phyloP scores from a whole-genome alignment of 2,888 invertebrate genomes.

The Mythimna vitellina region DNA sequence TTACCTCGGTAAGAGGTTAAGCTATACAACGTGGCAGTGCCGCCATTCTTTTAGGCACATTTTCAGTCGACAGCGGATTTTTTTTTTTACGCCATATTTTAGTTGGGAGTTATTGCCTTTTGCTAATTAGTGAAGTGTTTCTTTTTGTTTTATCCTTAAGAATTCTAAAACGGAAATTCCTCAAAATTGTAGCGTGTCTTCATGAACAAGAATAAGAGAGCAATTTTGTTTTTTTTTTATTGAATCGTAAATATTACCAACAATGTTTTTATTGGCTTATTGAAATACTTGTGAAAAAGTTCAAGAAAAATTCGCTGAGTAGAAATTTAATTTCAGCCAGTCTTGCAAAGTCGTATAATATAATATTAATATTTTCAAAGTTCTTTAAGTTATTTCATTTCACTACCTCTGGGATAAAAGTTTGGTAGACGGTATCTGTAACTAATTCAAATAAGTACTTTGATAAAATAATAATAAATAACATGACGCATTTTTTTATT shows the following conservation, averaged over 20 bases:
- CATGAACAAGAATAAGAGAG: not conserved
- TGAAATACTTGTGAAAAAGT: slow-evolving; percentile 78
- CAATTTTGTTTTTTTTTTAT: not conserved
- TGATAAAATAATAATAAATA: no score
- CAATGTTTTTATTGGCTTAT: slow-evolving; percentile 68
- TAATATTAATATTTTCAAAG: slow-evolving; percentile 79
- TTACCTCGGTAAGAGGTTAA: no score
- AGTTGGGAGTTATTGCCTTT: no score
- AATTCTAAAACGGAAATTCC: not conserved
- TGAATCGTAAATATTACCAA: slow-evolving; percentile 16
- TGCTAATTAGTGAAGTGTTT: no score
- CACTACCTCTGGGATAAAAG: slow-evolving; percentile 75
- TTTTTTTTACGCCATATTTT: no score
- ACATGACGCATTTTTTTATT: no score
- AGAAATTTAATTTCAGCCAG: slow-evolving; percentile 78
- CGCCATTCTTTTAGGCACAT: no score
- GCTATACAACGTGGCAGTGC: no score
- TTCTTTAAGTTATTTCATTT: slow-evolving; percentile 83
- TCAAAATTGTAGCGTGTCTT: not conserved
- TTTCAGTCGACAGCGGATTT: no score
- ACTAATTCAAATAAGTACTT: slow-evolving; percentile 32
- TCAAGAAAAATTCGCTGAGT: slow-evolving; percentile 75
- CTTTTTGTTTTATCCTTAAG: not conserved
- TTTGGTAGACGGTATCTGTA: slow-evolving; percentile 62
- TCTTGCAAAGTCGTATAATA: slow-evolving; percentile 72